Base-by-base conservation (phyloP, 2,113 vertebrate species). In the Corydoras maculifer region DNA sequence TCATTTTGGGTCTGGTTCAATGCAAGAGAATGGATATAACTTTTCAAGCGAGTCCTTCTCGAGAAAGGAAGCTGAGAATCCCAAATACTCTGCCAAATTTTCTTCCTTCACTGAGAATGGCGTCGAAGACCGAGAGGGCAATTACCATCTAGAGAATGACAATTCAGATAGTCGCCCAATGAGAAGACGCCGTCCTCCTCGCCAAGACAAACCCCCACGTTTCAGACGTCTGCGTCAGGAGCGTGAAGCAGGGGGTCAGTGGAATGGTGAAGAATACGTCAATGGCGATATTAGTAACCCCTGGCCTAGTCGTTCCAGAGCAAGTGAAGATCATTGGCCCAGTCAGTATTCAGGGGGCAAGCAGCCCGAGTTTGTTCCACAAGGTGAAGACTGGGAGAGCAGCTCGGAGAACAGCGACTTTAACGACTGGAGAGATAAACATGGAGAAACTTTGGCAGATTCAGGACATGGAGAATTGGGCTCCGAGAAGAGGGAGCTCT, bases 381-480 rank as follows among this genome's bases (percentile, higher is more conserved):
- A 93, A 0, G 89, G 90, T 0, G 97, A 99, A 69, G 97, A 99
- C 59, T 99, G 97, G 97, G 97, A 99, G 78, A 96, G 94, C 0
- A 95, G 94, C 0, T 98, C 97, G 0, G 97, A 99, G 62, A 98
- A 93, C 89, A 97, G 97, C 0, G 97, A 98, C 83, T 95, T 97
- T 75, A 92, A 88, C 0, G 97, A 99, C 84, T 89, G 94, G 79
- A 86, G 92, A 31, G 95, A 94, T 68, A 91, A 93, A 71, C 84
- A 90, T 0, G 84, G 81, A 0, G 93, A 94, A 3, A 13, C 81
- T 6, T 89, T 88, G 8, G 86, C 85, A 0, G 94, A 98, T 0
- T 62, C 87, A 0, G 83, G 88, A 65, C 89, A 91, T 0, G 62
- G 87, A 0, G 91, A 91, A 1, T 86, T 85, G 1, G 72, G 85